Evolutionary conservation across 2,888 invertebrate genomes (phyloP).

Genomic region (Ormyrus nitidulus): DNA sequence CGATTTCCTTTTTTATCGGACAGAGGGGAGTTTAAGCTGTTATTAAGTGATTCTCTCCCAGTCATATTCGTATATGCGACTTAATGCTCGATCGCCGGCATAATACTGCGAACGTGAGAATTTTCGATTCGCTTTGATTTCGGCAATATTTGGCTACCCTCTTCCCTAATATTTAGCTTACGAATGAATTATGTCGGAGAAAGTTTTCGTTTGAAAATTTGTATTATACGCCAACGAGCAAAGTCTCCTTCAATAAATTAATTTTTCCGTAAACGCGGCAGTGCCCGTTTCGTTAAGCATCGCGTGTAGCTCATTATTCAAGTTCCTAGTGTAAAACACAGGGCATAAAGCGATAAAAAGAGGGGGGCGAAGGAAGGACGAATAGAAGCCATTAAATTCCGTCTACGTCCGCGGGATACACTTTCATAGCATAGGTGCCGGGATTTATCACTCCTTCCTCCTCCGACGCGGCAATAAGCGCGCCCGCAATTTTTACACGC

Average conservation of each 20-base stretch:
- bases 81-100: slow-evolving; percentile 2
- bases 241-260: no score
- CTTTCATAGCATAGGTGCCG: slow-evolving; percentile 27
- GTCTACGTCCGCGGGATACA: slow-evolving; percentile 11
- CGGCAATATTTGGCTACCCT: no score
- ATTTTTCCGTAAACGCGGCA: no score
- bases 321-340: no score
- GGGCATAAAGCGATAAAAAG: slow-evolving; percentile 13
- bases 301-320: no score
- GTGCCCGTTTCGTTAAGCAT: no score
- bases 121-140: slow-evolving; percentile 33
- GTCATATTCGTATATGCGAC: slow-evolving; percentile 26
- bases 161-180: no score
- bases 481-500: slow-evolving; percentile 35
- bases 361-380: background rate
- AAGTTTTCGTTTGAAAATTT: no score
- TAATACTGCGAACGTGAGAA: slow-evolving; percentile 39
- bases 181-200: no score
- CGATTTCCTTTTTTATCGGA: slow-evolving; percentile 43
- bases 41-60: slow-evolving; percentile 51
- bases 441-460: slow-evolving; percentile 13
- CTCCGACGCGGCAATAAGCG: slow-evolving; percentile 36
- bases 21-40: slow-evolving; percentile 40
- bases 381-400: slow-evolving; percentile 27
- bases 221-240: no score